phyloP scores from a whole-genome alignment of 2,888 invertebrate genomes.

The Phania funesta region DNA sequence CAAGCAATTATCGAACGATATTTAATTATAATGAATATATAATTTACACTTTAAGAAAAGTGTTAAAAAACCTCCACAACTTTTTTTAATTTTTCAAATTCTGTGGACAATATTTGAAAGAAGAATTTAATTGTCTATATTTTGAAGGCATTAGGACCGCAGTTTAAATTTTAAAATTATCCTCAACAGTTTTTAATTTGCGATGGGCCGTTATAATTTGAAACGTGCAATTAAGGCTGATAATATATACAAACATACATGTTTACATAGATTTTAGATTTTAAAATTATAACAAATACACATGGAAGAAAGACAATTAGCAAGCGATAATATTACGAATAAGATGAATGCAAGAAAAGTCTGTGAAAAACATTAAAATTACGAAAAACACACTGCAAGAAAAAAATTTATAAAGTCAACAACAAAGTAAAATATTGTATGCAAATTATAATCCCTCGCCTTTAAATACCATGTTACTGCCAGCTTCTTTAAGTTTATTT shows the following conservation, averaged over 20 bases:
- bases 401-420: neutral
- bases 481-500: neutral
- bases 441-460: neutral
- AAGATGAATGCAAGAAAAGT: conserved; percentile 48
- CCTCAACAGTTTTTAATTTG: too few species aligned
- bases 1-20: too few species aligned
- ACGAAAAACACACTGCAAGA: conserved; percentile 49
- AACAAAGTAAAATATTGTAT: conserved; percentile 7
- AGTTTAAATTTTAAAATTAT: too few species aligned
- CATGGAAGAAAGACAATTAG: conserved; percentile 32
- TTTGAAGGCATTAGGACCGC: too few species aligned
- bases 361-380: conserved; percentile 46
- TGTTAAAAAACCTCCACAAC: too few species aligned
- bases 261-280: neutral
- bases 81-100: too few species aligned
- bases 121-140: too few species aligned
- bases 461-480: neutral
- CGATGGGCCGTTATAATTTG: neutral
- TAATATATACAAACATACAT: neutral
- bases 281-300: conserved; percentile 1
- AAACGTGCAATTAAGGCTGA: neutral
- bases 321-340: conserved; percentile 27
- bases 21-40: too few species aligned
- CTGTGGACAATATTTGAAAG: too few species aligned
- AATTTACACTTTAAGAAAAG: too few species aligned